Evolutionary conservation across 2,888 invertebrate genomes (phyloP).

Genomic region (Aphrophora alni): DNA sequence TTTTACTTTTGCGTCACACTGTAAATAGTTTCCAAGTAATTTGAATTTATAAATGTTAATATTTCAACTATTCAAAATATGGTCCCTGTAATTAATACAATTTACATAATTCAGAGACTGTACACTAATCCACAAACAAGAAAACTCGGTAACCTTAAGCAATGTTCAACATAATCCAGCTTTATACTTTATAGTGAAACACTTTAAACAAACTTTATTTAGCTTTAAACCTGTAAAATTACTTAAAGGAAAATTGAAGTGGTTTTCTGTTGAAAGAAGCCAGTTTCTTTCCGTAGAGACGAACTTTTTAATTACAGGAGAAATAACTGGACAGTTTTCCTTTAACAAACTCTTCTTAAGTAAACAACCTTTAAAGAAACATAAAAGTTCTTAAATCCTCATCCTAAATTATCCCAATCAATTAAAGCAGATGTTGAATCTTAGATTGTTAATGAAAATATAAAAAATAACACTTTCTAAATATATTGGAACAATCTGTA

Average conservation of each 20-base stretch:
- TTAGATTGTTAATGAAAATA: too few species aligned
- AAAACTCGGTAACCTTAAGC: not conserved
- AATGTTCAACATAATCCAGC: not conserved
- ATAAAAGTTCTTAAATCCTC: conserved; percentile 3
- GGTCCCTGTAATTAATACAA: too few species aligned
- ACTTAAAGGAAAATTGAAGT: not conserved
- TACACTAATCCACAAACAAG: too few species aligned
- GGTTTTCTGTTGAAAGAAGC: conserved; percentile 2
- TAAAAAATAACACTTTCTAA: too few species aligned
- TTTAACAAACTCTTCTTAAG: not conserved
- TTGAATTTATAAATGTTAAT: too few species aligned
- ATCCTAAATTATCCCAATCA: not conserved
- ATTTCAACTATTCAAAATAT: too few species aligned
- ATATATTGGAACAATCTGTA: too few species aligned
- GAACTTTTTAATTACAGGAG: not conserved
- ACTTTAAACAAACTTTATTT: not conserved
- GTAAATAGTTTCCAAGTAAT: too few species aligned
- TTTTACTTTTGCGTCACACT: too few species aligned
- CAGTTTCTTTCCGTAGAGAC: not conserved
- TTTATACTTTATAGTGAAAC: not conserved
- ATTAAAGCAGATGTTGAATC: too few species aligned
- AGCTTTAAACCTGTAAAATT: not conserved
- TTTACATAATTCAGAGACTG: too few species aligned
- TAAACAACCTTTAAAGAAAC: not conserved
- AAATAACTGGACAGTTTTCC: conserved; percentile 5